Evolutionary conservation across 2,797 vertebrate genomes (phyloP).

Genomic region (Gambusia yucatana): DNA sequence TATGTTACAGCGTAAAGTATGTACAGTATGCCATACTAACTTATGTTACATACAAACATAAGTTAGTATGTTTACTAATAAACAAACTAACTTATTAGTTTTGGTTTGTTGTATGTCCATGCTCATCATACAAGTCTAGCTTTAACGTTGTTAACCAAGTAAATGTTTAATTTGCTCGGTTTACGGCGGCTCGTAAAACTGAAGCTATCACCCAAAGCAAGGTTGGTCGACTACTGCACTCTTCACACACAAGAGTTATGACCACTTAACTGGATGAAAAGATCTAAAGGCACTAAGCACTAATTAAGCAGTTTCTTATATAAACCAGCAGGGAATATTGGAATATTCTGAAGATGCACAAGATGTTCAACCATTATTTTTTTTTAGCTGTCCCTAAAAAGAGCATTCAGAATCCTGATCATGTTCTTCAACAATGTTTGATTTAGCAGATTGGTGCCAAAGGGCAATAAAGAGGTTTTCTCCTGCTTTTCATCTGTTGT

Average conservation of each 20-base stretch:
- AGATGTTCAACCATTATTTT: neutral
- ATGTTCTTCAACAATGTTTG: neutral
- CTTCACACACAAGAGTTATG: slow-evolving; percentile 34
- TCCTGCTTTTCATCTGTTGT: neutral
- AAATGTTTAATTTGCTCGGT: slow-evolving; percentile 63
- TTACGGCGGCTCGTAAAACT: slow-evolving; percentile 41
- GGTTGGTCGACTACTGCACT: slow-evolving; percentile 21
- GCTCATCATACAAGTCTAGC: slow-evolving; percentile 19
- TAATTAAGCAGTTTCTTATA: neutral
- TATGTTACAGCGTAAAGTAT: no score
- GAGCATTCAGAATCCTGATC: neutral
- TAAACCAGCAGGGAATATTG: neutral
- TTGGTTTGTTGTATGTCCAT: neutral
- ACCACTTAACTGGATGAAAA: neutral
- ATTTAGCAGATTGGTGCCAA: neutral
- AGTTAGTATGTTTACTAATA: no score
- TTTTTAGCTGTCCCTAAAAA: neutral
- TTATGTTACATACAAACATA: no score
- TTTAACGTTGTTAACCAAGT: slow-evolving; percentile 21
- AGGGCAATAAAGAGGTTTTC: neutral
- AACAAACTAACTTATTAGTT: no score
- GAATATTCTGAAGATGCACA: neutral
- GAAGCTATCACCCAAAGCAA: slow-evolving; percentile 25
- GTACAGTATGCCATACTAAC: no score
- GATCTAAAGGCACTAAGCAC: neutral